Evolutionary conservation across 1,140 invertebrate species (phyloP).

Genomic region (Nilaparvata lugens): DNA sequence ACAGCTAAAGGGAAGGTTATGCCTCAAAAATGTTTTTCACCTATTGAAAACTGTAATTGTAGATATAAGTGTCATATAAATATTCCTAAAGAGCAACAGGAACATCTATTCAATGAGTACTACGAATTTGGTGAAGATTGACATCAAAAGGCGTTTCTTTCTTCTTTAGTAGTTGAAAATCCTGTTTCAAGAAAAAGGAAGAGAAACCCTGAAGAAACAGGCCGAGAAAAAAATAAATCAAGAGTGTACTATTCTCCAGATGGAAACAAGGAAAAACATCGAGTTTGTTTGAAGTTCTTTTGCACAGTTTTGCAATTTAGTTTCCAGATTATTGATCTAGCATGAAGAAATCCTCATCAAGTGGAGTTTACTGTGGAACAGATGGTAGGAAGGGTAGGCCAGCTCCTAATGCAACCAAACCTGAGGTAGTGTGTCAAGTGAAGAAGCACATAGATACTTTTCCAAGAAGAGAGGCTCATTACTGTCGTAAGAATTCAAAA

Average conservation of each 20-base stretch:
- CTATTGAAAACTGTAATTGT: conserved; percentile 13
- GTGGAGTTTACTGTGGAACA: conserved; percentile 5
- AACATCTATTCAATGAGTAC: conserved; percentile 10
- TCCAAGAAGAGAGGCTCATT: conserved; percentile 9
- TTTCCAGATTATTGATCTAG: conserved; percentile 11
- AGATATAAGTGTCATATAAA: conserved; percentile 5
- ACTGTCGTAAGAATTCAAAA: conserved; percentile 7
- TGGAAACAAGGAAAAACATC: conserved; percentile 10
- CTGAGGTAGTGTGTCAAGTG: conserved; percentile 6
- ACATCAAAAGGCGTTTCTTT: conserved; percentile 11
- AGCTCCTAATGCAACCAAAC: conserved; percentile 9
- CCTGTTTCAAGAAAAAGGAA: conserved; percentile 6
- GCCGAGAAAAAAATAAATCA: conserved; percentile 4
- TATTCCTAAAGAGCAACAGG: conserved; percentile 1
- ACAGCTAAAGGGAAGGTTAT: conserved; percentile 4
- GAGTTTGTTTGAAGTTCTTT: conserved; percentile 13
- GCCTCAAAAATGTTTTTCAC: conserved; percentile 6
- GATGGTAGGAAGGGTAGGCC: conserved; percentile 9
- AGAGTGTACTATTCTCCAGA: conserved; percentile 4
- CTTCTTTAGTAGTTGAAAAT: not conserved
- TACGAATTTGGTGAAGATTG: conserved; percentile 1
- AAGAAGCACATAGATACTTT: conserved; percentile 13
- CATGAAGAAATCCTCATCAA: conserved; percentile 11
- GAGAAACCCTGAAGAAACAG: not conserved
- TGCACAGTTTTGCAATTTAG: conserved; percentile 10